Percentiles rank a stretch among this genome's conserved stretches.
Conservation (phyloP, 2,888 invertebrate species). For the Mesorhabditis spiculigera region DNA sequence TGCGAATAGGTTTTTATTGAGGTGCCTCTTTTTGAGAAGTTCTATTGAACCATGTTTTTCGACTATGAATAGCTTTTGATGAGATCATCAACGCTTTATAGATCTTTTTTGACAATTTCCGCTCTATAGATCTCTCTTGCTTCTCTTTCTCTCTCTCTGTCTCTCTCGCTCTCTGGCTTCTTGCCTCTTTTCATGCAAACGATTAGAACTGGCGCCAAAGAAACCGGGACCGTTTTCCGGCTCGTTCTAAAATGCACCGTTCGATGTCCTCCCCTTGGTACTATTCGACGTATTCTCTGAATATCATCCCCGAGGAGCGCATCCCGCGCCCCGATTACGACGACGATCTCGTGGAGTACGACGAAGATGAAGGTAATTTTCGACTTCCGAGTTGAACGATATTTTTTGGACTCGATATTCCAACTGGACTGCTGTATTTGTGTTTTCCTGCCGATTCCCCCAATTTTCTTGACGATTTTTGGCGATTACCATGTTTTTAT, state of each 20-base stretch:
- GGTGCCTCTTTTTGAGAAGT: too few species aligned
- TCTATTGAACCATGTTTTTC: too few species aligned
- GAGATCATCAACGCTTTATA: too few species aligned
- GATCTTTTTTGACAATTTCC: not conserved
- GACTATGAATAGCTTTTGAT: too few species aligned
- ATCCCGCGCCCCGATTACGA: conserved; percentile 40
- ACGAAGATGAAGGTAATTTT: not conserved
- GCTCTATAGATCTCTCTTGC: not conserved
- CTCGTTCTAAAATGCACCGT: conserved; percentile 24
- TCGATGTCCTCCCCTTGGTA: conserved; percentile 25
- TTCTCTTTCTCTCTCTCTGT: not conserved
- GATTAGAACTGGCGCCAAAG: not conserved
- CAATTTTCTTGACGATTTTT: not conserved
- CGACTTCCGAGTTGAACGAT: too few species aligned
- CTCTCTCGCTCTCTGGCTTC: not conserved
- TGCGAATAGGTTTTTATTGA: too few species aligned
- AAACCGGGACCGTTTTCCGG: not conserved
- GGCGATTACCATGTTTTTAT: conserved; percentile 12
- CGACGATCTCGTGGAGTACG: not conserved
- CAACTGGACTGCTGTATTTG: not conserved
- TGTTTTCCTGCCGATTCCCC: not conserved
- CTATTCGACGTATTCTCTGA: conserved; percentile 43
- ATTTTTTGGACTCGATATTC: too few species aligned
- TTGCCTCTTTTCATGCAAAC: not conserved
- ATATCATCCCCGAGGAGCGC: conserved; percentile 48